These are phyloP conservation scores for Solenodon paradoxus DNA, from an alignment of 2,113 vertebrate species.

Conservation along the genomic window DNA sequence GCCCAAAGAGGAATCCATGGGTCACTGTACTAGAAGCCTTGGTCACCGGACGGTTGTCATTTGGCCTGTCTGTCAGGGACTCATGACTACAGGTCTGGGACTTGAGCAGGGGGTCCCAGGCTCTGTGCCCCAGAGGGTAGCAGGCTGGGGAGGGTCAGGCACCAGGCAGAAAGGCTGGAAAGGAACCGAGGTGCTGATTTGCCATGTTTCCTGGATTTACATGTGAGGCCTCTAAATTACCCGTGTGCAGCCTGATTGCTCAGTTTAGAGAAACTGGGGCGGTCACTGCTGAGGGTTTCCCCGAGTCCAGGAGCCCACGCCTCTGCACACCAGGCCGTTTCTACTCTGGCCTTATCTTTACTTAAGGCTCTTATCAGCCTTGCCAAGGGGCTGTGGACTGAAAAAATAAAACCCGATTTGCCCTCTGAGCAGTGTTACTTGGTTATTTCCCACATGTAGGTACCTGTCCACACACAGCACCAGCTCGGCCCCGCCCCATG, in stretches of 20 bases:
- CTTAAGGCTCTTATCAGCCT: not conserved
- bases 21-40: too few species aligned
- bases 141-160: fast-evolving
- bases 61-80: not conserved
- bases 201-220: not conserved
- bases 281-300: not conserved
- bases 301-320: not conserved
- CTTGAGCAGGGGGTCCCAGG: not conserved
- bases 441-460: not conserved
- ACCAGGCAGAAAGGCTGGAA: too few species aligned
- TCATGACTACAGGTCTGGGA: fast-evolving
- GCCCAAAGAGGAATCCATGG: too few species aligned
- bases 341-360: not conserved
- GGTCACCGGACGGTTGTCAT: not conserved
- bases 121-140: too few species aligned
- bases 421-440: not conserved
- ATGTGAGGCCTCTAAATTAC: not conserved
- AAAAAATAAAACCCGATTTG: conserved; percentile 31
- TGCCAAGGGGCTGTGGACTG: not conserved
- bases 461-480: fast-evolving
- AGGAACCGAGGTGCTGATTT: not conserved
- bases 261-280: not conserved
- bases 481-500: too few species aligned
- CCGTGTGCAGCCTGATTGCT: too few species aligned
- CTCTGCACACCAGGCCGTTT: not conserved